A percentile compares a stretch with the other conserved stretches of the same genome.
These are phyloP conservation scores for Bombus soroeensis DNA, from an alignment of 1,140 invertebrate species.

Conservation along the genomic window DNA sequence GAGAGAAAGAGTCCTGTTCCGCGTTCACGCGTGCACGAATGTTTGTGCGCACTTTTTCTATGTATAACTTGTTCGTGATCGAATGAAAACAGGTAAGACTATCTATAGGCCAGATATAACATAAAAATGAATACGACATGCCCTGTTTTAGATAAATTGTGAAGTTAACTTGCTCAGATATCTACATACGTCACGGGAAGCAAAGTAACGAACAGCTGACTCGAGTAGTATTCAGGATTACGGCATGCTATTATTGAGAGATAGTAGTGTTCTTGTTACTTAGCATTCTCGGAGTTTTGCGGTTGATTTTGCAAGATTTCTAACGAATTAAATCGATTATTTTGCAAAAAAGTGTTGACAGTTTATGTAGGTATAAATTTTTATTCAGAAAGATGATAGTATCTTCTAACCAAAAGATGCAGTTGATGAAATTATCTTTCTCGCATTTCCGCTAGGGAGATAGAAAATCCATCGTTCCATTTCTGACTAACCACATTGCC, in stretches of 20 bases:
- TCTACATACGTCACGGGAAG: constrained; percentile 22
- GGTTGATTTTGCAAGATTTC: neutral
- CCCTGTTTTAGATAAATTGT: constrained; percentile 48
- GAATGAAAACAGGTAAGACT: constrained; percentile 61
- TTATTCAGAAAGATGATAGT: too few species aligned
- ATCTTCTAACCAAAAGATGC: too few species aligned
- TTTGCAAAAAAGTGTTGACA: neutral
- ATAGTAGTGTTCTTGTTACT: neutral
- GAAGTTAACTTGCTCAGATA: constrained; percentile 23
- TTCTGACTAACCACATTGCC: neutral
- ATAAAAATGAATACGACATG: constrained; percentile 37
- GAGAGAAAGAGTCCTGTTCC: constrained; percentile 38
- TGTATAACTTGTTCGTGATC: constrained; percentile 37
- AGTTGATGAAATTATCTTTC: neutral
- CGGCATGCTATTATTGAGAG: neutral
- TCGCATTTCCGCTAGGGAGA: neutral
- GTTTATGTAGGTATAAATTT: neutral
- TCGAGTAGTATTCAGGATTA: constrained; percentile 21
- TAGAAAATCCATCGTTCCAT: neutral
- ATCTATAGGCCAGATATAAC: constrained; percentile 49
- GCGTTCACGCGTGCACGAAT: constrained; percentile 12
- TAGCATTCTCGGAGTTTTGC: neutral
- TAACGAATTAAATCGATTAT: neutral
- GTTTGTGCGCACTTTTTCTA: constrained; percentile 32
- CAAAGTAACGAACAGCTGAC: constrained; percentile 55